Base-by-base conservation (phyloP, 64 coral and sea anemone genomes). In the Hydrozoanthus tunicans region DNA sequence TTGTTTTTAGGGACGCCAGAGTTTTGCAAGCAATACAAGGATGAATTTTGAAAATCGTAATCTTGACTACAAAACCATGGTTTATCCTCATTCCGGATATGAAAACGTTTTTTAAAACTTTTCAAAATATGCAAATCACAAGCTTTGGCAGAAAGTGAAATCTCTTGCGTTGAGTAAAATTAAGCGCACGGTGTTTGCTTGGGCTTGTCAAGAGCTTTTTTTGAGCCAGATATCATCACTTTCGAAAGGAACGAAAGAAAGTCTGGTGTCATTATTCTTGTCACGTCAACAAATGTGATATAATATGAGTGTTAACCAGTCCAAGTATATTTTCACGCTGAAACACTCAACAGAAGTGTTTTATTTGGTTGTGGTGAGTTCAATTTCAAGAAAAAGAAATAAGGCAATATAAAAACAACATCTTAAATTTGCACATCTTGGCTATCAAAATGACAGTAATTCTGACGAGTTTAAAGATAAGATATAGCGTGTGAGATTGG, bases 271-370 rank as follows among this genome's bases (percentile, higher is more conserved):
- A 88, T 88, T 88, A 74, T n/a, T 9, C 74, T 74, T 58, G 56
- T 86, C 84, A 88, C 84, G 69, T 88, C 84, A 88, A 59, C 82
- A 85, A 71, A 65, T 65, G 23, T 70, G 64, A 88, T 15, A 73
- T 73, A 73, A 73, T 72, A 58, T 10, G 0, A 70, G 51, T 85
- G 82, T 88, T 88, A 17, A 88, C 7, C 55, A 8, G 20, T 9
- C 25, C 9, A 51, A 88, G 55, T 74, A 5, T 13, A 12, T 27
- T n/a, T 60, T 60, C 55, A 64, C 32, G 61, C 80, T 11, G 43
- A 75, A 51, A 74, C 68, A 88, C 84, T 58, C 53, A 25, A 58
- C 0, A 64, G 27, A 53, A 82, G 60, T 82, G 80, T 63, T 82
- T 82, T 82, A 82, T 82, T 82, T 82, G 26, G 26, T 82, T 15